Percentiles rank a stretch among this genome's conserved stretches.
These are phyloP conservation scores for Epinotia bilunana DNA, from an alignment of 2,888 invertebrate genomes.

Conservation along the genomic window DNA sequence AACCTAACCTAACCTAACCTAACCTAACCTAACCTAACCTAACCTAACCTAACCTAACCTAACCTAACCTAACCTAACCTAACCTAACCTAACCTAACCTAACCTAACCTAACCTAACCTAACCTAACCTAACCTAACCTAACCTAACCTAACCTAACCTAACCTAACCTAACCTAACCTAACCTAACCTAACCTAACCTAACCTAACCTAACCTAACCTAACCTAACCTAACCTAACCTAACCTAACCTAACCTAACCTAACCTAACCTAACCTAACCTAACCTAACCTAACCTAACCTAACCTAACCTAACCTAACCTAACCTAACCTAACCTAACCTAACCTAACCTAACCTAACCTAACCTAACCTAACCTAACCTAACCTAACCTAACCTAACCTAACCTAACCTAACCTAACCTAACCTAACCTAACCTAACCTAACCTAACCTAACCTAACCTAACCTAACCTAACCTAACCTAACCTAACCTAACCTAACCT, in stretches of 20 bases:
- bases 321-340: conserved; percentile 44
- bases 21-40: conserved; percentile 47
- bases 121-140: conserved; percentile 46
- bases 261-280: conserved; percentile 46
- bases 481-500: conserved; percentile 10
- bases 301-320: conserved; percentile 41
- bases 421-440: not conserved
- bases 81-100: conserved; percentile 47
- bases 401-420: conserved; percentile 35
- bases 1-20: conserved; percentile 46
- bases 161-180: conserved; percentile 45
- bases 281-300: conserved; percentile 31
- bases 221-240: conserved; percentile 46
- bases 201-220: conserved; percentile 46
- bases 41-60: conserved; percentile 47
- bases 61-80: conserved; percentile 47
- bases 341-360: conserved; percentile 43
- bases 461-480: conserved; percentile 15
- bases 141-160: conserved; percentile 46
- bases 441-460: conserved; percentile 8
- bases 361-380: conserved; percentile 46
- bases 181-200: conserved; percentile 46
- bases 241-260: conserved; percentile 46
- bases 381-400: conserved; percentile 44
- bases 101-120: conserved; percentile 46